These are phyloP conservation scores for Schizopygopsis pylzovi DNA, from an alignment of 2,797 vertebrate genomes.

Conservation along the genomic window DNA sequence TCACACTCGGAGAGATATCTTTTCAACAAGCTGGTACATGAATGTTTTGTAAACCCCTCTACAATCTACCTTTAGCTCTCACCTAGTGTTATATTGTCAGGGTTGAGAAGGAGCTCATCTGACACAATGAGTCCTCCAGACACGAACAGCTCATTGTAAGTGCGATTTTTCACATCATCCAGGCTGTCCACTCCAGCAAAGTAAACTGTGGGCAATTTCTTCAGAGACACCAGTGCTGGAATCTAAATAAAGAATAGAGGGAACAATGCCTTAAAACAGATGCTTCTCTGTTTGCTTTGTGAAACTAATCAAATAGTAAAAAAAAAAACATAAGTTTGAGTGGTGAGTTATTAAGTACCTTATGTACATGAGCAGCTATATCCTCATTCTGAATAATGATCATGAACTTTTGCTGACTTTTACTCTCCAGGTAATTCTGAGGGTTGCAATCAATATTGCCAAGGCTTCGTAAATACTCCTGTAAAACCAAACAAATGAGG, in stretches of 20 bases:
- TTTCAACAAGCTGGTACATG: neutral
- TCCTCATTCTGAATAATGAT: slow-evolving; percentile 99
- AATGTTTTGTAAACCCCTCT: neutral
- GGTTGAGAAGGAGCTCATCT: slow-evolving; percentile 94
- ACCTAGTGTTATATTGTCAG: slow-evolving; percentile 88
- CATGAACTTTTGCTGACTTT: slow-evolving; percentile 89
- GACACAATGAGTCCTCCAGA: slow-evolving; percentile 96
- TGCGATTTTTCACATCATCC: slow-evolving; percentile 97
- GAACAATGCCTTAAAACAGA: neutral
- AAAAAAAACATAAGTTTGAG: neutral
- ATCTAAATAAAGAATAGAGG: slow-evolving; percentile 77
- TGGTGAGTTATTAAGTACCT: slow-evolving; percentile 75
- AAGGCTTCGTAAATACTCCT: slow-evolving; percentile 89
- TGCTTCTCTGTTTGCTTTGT: neutral
- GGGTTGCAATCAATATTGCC: slow-evolving; percentile 95
- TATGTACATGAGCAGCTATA: slow-evolving; percentile 93
- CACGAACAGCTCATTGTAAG: slow-evolving; percentile 95
- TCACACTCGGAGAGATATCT: neutral
- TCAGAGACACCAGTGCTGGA: slow-evolving; percentile 90
- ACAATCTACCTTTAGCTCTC: slow-evolving; percentile 29
- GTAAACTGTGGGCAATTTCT: slow-evolving; percentile 92
- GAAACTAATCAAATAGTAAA: neutral
- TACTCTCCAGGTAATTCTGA: slow-evolving; percentile 88
- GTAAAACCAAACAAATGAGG: slow-evolving; percentile 56
- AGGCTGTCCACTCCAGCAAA: slow-evolving; percentile 96